Percentiles rank a stretch among this genome's conserved stretches.
These are phyloP conservation scores for Sacculina carcini DNA, from an alignment of 2,888 invertebrate genomes.

Conservation along the genomic window DNA sequence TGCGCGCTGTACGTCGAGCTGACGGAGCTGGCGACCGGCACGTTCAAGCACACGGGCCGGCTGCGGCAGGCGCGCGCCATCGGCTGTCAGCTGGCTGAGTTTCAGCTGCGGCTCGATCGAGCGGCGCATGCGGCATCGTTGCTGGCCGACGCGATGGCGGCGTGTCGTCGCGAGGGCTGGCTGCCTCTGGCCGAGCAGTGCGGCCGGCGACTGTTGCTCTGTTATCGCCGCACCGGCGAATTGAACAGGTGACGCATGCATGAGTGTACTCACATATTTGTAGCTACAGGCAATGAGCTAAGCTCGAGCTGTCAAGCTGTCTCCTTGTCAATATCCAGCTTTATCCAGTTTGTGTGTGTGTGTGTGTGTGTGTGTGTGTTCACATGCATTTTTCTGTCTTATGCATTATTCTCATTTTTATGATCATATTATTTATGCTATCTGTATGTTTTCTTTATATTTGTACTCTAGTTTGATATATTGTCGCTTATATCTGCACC, in stretches of 20 bases:
- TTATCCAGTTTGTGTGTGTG: no score
- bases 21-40: constrained; percentile 81
- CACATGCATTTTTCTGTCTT: background rate
- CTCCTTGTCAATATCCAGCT: no score
- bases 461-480: no score
- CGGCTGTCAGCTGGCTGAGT: constrained; percentile 63
- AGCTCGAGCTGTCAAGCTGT: no score
- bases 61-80: constrained; percentile 60
- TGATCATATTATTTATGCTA: background rate
- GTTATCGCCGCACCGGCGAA: constrained; percentile 54
- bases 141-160: constrained; percentile 55
- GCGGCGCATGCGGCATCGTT: constrained; percentile 72
- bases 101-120: constrained; percentile 55
- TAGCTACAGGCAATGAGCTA: no score
- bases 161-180: constrained; percentile 72
- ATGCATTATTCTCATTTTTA: background rate
- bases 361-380: background rate
- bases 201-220: constrained; percentile 52
- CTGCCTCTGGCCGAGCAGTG: constrained; percentile 51
- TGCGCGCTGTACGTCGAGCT: no score
- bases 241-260: constrained; percentile 26
- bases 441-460: no score
- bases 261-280: no score
- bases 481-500: no score
- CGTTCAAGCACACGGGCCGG: constrained; percentile 74